Percentiles rank a stretch among this genome's conserved stretches.
Evolutionary conservation across 1,140 invertebrate genomes (phyloP).

Genomic region (Nomia melanderi): DNA sequence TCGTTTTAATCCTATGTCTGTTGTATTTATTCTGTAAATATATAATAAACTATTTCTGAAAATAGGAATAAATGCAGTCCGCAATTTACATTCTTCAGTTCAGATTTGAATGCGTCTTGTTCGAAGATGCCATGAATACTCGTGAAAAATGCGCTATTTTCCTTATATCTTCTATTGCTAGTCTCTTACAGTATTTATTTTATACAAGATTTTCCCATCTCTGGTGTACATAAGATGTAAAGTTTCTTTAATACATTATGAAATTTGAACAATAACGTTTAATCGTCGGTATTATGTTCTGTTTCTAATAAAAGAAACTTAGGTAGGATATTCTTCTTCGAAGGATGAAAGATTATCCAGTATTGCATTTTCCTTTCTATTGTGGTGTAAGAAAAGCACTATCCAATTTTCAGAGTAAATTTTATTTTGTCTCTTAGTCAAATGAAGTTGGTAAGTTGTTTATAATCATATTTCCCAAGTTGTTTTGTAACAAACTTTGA

Average conservation of each 20-base stretch:
- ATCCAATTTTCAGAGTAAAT: not conserved
- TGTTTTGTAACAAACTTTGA: not conserved
- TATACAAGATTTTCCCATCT: slow-evolving; percentile 17
- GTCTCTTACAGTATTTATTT: slow-evolving; percentile 33
- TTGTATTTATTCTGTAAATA: slow-evolving; percentile 27
- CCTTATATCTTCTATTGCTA: slow-evolving; percentile 7
- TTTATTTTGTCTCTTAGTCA: not conserved
- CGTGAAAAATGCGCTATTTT: not conserved
- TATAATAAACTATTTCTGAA: slow-evolving; percentile 33
- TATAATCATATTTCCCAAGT: not conserved
- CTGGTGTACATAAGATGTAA: not conserved
- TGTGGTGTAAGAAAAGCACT: not conserved
- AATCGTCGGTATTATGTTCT: not conserved
- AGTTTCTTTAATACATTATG: slow-evolving; percentile 24
- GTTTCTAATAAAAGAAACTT: not conserved
- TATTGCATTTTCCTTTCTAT: not conserved
- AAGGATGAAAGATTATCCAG: not conserved
- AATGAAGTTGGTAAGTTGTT: not conserved
- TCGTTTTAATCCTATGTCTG: slow-evolving; percentile 24
- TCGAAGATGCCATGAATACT: slow-evolving; percentile 12
- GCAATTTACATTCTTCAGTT: slow-evolving; percentile 10
- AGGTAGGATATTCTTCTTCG: not conserved
- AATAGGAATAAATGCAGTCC: slow-evolving; percentile 32
- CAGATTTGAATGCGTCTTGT: slow-evolving; percentile 22
- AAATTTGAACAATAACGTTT: slow-evolving; percentile 14